Evolutionary conservation across 2,888 invertebrate species (phyloP).

Genomic region (Heterodera filipjevi): DNA sequence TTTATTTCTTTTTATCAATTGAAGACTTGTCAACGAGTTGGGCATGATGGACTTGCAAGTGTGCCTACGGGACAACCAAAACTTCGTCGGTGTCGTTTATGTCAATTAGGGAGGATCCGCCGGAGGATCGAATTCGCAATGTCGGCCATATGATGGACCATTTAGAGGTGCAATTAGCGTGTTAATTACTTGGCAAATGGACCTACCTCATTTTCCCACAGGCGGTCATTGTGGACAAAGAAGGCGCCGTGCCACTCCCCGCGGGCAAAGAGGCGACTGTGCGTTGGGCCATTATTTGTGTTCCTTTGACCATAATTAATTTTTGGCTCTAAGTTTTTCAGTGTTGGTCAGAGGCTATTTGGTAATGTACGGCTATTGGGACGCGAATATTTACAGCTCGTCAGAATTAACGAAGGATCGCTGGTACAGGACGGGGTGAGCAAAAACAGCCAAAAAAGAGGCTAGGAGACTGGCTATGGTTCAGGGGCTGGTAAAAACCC

Average conservation of each 20-base stretch:
- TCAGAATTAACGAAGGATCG: conserved; percentile 74
- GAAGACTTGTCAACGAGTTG: conserved; percentile 67
- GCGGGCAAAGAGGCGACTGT: conserved; percentile 58
- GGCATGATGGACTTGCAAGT: conserved; percentile 66
- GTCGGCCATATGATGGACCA: conserved; percentile 71
- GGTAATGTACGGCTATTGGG: conserved; percentile 83
- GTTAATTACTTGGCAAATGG: no score
- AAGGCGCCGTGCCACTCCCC: conserved; percentile 52
- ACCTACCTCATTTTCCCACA: no score
- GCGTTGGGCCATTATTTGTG: neutral
- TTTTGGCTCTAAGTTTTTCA: neutral
- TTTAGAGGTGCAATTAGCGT: conserved; percentile 66
- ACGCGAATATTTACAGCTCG: conserved; percentile 77
- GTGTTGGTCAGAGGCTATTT: conserved; percentile 72
- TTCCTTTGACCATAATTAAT: neutral
- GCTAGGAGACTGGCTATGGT: no score
- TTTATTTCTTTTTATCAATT: conserved; percentile 61
- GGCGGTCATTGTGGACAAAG: conserved; percentile 57
- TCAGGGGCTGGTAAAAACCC: no score
- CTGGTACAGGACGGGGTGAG: conserved; percentile 82
- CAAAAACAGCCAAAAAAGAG: no score
- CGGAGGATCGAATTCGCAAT: conserved; percentile 69
- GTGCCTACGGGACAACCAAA: conserved; percentile 73
- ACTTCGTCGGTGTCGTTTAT: conserved; percentile 72
- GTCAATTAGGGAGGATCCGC: conserved; percentile 68